Conservation (phyloP, 1,140 invertebrate species). For the Holcopasites calliopsidis region DNA sequence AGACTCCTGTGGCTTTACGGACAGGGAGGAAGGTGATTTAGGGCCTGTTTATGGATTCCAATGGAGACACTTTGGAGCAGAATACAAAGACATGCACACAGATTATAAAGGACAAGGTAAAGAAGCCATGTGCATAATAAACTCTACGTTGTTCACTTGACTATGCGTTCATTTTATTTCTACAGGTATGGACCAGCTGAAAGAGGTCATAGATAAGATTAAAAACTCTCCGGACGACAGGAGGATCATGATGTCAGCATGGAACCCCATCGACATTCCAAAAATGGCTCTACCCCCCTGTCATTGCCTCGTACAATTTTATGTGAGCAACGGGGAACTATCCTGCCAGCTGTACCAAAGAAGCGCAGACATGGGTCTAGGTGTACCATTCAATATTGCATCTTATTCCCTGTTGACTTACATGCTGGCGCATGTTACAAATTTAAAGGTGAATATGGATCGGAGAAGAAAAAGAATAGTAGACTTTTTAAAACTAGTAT, state of each 20-base stretch:
- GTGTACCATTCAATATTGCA: conserved; percentile 99
- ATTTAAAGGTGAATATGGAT: conserved; percentile 83
- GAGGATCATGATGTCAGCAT: conserved; percentile 96
- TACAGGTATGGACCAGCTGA: conserved; percentile 92
- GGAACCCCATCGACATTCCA: conserved; percentile 95
- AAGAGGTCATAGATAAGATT: conserved; percentile 91
- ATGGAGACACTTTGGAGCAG: conserved; percentile 98
- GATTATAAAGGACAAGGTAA: conserved; percentile 94
- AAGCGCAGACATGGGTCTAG: conserved; percentile 98
- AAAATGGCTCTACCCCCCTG: conserved; percentile 99
- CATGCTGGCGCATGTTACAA: conserved; percentile 98
- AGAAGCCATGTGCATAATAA: too few relatives aligned
- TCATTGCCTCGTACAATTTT: conserved; percentile 97
- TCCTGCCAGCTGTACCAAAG: conserved; percentile 98
- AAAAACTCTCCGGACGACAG: conserved; percentile 92
- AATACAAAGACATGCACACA: conserved; percentile 91
- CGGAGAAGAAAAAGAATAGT: not conserved
- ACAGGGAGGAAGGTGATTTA: conserved; percentile 96
- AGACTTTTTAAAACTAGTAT: conserved; percentile 28
- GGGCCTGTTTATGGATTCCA: conserved; percentile 99
- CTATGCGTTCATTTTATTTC: conserved; percentile 48
- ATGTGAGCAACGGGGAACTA: conserved; percentile 90
- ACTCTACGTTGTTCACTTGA: not conserved
- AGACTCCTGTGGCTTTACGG: conserved; percentile 91
- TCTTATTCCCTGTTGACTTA: conserved; percentile 96